Conservation (phyloP, 2,888 invertebrate species). For the Limnephilus lunatus region DNA sequence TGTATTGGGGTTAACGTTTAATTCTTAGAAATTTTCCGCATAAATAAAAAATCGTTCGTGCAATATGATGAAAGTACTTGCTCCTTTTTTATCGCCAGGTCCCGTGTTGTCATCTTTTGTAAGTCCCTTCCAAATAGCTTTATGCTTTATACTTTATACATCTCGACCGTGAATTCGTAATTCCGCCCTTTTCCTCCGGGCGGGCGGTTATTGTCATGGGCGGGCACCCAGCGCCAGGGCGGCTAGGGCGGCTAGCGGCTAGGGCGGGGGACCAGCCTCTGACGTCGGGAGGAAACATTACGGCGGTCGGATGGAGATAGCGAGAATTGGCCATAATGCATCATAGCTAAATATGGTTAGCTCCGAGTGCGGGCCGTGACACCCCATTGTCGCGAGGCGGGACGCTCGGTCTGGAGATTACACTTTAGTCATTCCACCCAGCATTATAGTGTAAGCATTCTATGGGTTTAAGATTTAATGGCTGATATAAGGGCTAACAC, state of each 20-base stretch:
- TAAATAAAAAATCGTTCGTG: not conserved
- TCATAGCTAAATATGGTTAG: constrained; percentile 41
- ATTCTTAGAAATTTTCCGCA: not conserved
- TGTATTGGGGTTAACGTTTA: not conserved
- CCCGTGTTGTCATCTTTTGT: constrained; percentile 23
- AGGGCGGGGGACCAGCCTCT: constrained; percentile 23
- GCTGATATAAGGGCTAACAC: not conserved
- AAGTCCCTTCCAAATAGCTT: constrained; percentile 51
- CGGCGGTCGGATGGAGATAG: constrained; percentile 46
- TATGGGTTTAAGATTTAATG: not conserved
- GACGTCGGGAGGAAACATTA: constrained; percentile 46
- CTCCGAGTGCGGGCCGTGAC: not conserved
- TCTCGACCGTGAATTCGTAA: constrained; percentile 60
- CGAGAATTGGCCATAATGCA: constrained; percentile 43
- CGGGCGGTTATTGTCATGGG: constrained; percentile 39
- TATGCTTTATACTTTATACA: constrained; percentile 36
- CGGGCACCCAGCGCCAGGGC: constrained; percentile 8
- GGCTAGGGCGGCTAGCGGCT: constrained; percentile 11
- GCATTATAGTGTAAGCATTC: not conserved
- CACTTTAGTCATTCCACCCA: not conserved
- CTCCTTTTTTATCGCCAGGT: not conserved
- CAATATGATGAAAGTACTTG: not conserved
- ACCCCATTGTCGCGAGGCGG: constrained; percentile 3
- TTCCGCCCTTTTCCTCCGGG: constrained; percentile 35
- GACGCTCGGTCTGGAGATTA: not conserved